A percentile compares a stretch with the other conserved stretches of the same genome.
These are phyloP conservation scores for Paraplagusia blochii DNA, from an alignment of 2,113 vertebrate genomes.

Conservation along the genomic window DNA sequence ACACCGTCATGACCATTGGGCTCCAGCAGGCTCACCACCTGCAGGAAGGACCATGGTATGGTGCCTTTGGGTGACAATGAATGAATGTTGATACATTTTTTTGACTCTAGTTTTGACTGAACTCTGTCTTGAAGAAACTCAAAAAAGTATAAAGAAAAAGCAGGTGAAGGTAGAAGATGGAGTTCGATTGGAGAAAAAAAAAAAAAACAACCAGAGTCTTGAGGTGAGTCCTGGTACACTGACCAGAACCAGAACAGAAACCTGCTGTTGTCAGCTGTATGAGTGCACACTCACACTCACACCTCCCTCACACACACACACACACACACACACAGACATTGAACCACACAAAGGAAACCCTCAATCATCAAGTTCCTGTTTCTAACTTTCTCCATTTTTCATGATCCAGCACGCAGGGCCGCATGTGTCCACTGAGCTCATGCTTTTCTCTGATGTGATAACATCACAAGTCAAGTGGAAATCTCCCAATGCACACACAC, in stretches of 20 bases:
- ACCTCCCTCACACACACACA: too few species aligned
- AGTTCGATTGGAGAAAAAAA: too few species aligned
- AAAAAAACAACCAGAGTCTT: slow-evolving; percentile 42
- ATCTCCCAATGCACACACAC: slow-evolving; percentile 46
- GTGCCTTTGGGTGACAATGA: too few species aligned
- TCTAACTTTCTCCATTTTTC: slow-evolving; percentile 19
- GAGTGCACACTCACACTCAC: slow-evolving; percentile 10
- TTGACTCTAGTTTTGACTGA: too few species aligned
- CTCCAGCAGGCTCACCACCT: too few species aligned
- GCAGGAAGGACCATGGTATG: too few species aligned
- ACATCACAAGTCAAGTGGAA: slow-evolving; percentile 55
- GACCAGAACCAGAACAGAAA: slow-evolving; percentile 47
- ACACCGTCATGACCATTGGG: too few species aligned
- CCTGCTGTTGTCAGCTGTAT: slow-evolving; percentile 18
- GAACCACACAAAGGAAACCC: slow-evolving; percentile 24
- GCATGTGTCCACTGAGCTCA: slow-evolving; percentile 22
- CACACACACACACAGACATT: too few species aligned
- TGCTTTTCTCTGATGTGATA: slow-evolving; percentile 61
- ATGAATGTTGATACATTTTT: too few species aligned
- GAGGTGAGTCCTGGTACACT: slow-evolving; percentile 32
- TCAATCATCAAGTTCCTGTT: slow-evolving; percentile 38
- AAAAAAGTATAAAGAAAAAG: too few species aligned
- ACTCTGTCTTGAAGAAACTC: too few species aligned
- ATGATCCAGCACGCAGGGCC: slow-evolving; percentile 9
- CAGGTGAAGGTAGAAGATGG: too few species aligned